Evolutionary conservation across 2,888 invertebrate species (phyloP), one percentile per base, ranked within the genome.

Genomic region (Corbicula japonica): DNA sequence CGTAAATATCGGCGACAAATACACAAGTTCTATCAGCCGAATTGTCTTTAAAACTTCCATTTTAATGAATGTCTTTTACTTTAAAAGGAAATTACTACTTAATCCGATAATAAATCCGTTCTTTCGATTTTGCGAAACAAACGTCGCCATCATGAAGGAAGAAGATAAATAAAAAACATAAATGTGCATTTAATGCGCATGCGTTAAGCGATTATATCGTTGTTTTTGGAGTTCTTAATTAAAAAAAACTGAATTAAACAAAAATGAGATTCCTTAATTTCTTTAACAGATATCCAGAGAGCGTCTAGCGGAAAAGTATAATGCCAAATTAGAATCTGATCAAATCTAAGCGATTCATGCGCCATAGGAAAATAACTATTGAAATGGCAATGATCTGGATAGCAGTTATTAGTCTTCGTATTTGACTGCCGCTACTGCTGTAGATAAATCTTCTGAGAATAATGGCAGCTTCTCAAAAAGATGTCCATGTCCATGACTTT

Each of bases 311-410:
- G 79, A 74, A 70, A 75, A 44, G 61, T 60, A 70, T 70, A 66
- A 70, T 70, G 63, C 77, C 66, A 54, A 75, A 79, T 75, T 79
- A 70, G 79, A 75, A 61, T 65, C 70, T 65, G 70, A 79, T 79
- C 79, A 66, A 56, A 65, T 70, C 71, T 74, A 63, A 65, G 66
- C 46, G 65, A 50, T 79, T 70, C 61, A 63, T 70, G 41, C 74
- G 52, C 65, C 54, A 63, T 63, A 62, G 76, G 80, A 76, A 76
- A 80, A 80, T 72, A 76, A 72, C 69, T 69, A 72, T 56, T 76
- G 58, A 63, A 71, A 76, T 62, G 32, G 79, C 52, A 68, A 76
- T 62, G 80, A 72, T 61, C 52, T 32, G 68, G 66, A 66, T 66
- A n/a, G n/a, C n/a, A n/a, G n/a, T n/a, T n/a, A n/a, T n/a, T n/a